Conservation (phyloP, 2,797 vertebrate species). For the Yasuhikotakia modesta region DNA sequence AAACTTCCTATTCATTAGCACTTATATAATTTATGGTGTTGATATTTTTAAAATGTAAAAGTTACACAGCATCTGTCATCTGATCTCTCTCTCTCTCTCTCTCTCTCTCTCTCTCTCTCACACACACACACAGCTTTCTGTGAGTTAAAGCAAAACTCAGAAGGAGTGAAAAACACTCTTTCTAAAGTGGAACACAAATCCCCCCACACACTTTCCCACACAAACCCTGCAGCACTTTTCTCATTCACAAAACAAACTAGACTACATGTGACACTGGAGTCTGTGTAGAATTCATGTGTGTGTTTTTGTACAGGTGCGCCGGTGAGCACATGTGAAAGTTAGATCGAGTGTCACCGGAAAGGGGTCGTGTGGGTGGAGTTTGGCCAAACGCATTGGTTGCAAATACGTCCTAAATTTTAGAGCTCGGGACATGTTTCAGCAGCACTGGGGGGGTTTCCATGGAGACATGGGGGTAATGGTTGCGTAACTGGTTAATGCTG, state of each 20-base stretch:
- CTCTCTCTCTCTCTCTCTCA: too few species aligned
- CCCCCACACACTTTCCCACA: not conserved
- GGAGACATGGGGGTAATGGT: conserved; percentile 43
- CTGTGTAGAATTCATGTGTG: not conserved
- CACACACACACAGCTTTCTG: too few species aligned
- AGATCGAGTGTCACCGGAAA: not conserved
- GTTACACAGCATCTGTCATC: too few species aligned
- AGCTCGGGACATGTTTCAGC: conserved; percentile 42
- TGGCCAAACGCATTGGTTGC: too few species aligned
- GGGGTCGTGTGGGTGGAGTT: conserved; percentile 14
- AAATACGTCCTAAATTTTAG: conserved; percentile 16
- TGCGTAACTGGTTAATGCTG: conserved; percentile 50
- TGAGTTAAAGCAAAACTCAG: too few species aligned
- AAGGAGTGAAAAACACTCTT: conserved; percentile 21
- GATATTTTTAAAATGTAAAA: too few species aligned
- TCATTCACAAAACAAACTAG: conserved; percentile 39
- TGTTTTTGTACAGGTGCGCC: not conserved
- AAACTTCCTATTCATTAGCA: too few species aligned
- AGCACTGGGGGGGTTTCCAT: conserved; percentile 48
- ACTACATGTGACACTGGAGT: conserved; percentile 19
- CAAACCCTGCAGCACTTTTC: conserved; percentile 29
- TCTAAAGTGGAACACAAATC: conserved; percentile 22
- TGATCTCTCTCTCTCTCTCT: too few species aligned
- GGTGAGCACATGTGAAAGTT: conserved; percentile 17
- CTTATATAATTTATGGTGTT: too few species aligned